Conservation (phyloP, 2,888 invertebrate genomes). For the Eustalomyia histrio region DNA sequence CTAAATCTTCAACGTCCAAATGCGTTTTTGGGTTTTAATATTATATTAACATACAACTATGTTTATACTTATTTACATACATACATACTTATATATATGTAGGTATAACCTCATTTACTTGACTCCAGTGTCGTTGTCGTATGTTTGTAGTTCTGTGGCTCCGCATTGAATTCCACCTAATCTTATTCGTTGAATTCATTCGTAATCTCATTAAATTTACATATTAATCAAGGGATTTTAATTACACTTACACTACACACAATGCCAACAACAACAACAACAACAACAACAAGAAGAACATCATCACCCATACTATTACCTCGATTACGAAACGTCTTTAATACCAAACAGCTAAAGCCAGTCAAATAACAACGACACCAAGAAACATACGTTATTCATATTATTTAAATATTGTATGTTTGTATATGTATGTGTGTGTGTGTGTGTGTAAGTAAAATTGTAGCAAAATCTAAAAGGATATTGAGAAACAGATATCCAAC, state of each 20-base stretch:
- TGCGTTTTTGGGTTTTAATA: constrained; percentile 62
- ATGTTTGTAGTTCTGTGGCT: constrained; percentile 70
- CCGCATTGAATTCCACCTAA: constrained; percentile 79
- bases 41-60: constrained; percentile 38
- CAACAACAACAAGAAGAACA: constrained; percentile 21
- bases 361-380: constrained; percentile 45
- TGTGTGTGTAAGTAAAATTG: constrained; percentile 2
- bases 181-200: constrained; percentile 94
- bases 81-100: constrained; percentile 39
- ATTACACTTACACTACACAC: constrained; percentile 87
- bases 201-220: constrained; percentile 98
- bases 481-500: constrained; percentile 58
- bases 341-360: constrained; percentile 41
- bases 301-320: constrained; percentile 28
- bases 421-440: neutral
- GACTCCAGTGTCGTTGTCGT: constrained; percentile 37
- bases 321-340: constrained; percentile 46
- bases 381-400: constrained; percentile 56
- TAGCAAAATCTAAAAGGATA: constrained; percentile 61
- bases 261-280: constrained; percentile 11
- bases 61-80: constrained; percentile 50
- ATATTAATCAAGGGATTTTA: constrained; percentile 99
- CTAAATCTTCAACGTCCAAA: constrained; percentile 59
- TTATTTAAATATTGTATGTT: constrained; percentile 9
- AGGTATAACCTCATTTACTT: constrained; percentile 59